Evolutionary conservation across 2,113 vertebrate genomes (phyloP), one percentile per base, ranked within the genome.

Genomic region (Istiophorus platypterus): DNA sequence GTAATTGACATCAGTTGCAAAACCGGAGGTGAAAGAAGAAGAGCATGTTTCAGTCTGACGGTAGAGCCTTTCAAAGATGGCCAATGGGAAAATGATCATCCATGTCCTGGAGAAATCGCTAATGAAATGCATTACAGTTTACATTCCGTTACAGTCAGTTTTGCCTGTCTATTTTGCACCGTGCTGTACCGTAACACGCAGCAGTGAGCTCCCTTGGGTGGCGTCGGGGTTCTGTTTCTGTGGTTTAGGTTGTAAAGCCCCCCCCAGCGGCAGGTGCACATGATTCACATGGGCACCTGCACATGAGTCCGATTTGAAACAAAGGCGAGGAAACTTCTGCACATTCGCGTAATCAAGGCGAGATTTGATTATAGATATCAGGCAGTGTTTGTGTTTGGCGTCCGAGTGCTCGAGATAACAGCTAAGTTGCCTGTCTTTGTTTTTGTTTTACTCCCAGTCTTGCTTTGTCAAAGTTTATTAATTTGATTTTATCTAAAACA

Each of bases 261-360:
- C 27, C n/a, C 37, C 47, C 67, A 41, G 80, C 76, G 82, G 85
- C 86, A 89, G 88, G 89, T 91, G 86, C 82, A 78, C 69, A 71
- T 12, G 31, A 34, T 6, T 34, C 31, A 34, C 31, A 34, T 34
- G 31, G 3, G 31, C 31, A 34, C 31, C 31, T 34, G 47, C 31
- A 72, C 26, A n/a, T n/a, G 62, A 84, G 66, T 80, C 84, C 7
- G 20, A 41, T 31, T 29, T 20, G 52, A 76, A 77, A 63, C 42
- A n/a, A 6, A 26, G 24, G 24, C 8, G 68, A 70, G 56, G 47
- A 85, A 81, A 84, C 57, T 49, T 51, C 63, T 68, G 49, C 62
- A 37, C 12, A 26, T 39, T 58, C 37, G 56, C 52, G 56, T 57
- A 37, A 24, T 69, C 62, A 42, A 42, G 72, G 29, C 1, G n/a